phyloP scores from a whole-genome alignment of 2,797 vertebrate species.

The Sciurus carolinensis region DNA sequence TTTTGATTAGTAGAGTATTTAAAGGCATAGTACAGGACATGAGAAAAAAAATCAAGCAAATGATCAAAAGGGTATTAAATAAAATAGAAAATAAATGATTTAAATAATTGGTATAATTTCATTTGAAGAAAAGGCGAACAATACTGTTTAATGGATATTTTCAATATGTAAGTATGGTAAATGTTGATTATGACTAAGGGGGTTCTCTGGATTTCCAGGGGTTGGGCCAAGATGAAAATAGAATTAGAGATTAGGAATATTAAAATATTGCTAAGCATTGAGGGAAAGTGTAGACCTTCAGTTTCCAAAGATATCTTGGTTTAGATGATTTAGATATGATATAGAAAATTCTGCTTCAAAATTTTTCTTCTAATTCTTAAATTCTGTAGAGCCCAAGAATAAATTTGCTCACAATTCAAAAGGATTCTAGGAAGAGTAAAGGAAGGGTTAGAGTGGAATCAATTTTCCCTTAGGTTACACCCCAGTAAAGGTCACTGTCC shows the following conservation, averaged over 20 bases:
- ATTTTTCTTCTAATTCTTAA: background rate
- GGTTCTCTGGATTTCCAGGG: background rate
- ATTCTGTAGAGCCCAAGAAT: background rate
- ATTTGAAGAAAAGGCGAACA: background rate
- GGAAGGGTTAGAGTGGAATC: background rate
- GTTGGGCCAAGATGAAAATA: background rate
- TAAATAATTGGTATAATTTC: background rate
- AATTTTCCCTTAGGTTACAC: background rate
- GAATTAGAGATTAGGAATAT: background rate
- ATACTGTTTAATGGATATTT: background rate
- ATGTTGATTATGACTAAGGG: background rate
- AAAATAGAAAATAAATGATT: slow-evolving; percentile 18
- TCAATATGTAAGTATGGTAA: background rate
- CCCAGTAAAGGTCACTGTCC: background rate
- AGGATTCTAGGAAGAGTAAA: background rate
- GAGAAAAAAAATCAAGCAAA: background rate
- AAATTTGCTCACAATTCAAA: background rate
- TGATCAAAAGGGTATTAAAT: background rate
- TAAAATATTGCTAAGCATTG: background rate
- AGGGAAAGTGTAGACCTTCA: background rate
- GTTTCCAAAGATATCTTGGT: slow-evolving; percentile 27
- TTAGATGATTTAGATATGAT: background rate
- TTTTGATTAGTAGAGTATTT: background rate
- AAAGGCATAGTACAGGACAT: background rate
- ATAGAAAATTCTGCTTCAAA: background rate